Evolutionary conservation across 2,888 invertebrate genomes (phyloP), one percentile per base, ranked within the genome.

Genomic region (Oligia latruncula): DNA sequence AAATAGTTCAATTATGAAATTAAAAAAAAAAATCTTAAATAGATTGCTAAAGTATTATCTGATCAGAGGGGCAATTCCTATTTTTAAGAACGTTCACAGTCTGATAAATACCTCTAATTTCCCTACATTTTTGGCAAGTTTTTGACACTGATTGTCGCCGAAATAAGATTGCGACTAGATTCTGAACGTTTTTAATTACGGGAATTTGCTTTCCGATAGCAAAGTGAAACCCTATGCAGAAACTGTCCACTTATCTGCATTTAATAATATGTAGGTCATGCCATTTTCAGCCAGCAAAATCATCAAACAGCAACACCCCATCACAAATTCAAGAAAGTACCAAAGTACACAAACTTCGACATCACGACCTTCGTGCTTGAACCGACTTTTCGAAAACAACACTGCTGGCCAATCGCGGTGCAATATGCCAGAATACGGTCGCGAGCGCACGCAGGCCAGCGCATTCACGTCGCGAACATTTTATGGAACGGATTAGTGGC

Each of bases 401-500:
- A 49, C 70, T 76, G 55, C 74, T 66, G 71, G 79, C 84, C 86
- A 88, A 87, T 87, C 82, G 87, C 89, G 86, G 79, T 90, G 91
- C 91, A 91, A 90, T 87, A 88, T 89, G 89, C 91, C 90, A 91
- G 91, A 92, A 92, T 90, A 91, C 88, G 91, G 84, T 87, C 87
- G 89, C 86, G 77, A 80, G 87, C 89, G 90, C 90, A 90, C 87
- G 87, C 90, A 83, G 84, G 65, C 84, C 71, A 80, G 88, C 89
- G 86, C 91, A 91, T 89, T 92, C 88, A 77, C 83, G 84, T 81
- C 82, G 90, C 87, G 83, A 90, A 87, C 91, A 94, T 90, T 95
- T 95, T 93, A 93, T 93, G 92, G 93, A 93, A 93, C 95, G 94
- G 93, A 95, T 94, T 93, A 94, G 91, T 90, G 90, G 67, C 86